Evolutionary conservation across 2,797 vertebrate genomes (phyloP), one percentile per base, ranked within the genome.

Genomic region (Mus caroli): DNA sequence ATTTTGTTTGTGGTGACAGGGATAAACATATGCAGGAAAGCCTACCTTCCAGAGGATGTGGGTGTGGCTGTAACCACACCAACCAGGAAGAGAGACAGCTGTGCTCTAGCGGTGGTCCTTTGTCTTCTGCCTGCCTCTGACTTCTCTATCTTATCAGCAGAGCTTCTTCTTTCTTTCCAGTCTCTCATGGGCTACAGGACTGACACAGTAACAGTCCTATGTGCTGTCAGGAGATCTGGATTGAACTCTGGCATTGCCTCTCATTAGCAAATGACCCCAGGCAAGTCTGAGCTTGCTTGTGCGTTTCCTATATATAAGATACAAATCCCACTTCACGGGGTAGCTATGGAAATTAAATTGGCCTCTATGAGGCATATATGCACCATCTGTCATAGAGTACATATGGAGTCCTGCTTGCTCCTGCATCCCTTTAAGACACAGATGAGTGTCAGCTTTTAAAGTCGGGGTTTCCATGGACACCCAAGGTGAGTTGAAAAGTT

Each of bases 401-500:
- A 4, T 0, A 14, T 15, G 24, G 46, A 62, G 50, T 22, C 10
- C 14, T 1, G 11, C 67, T 77, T 8, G 50, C 7, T 71, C 52
- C 71, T 40, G n/a, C 6, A 86, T 92, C 34, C 20, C 58, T 52
- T 20, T 79, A 6, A 64, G n/a, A 79, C 5, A 80, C 75, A 88
- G 52, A 86, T 76, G 52, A 91, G 90, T 64, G 76, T 4, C 46
- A 92, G 43, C 37, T 88, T 93, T 84, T 64, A 64, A 91, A 91
- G 93, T 34, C 40, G 90, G 62, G 56, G 46, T 75, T 93, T 92
- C 67, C 52, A 77, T 34, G 26, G 80, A 78, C 22, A 80, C 46
- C 31, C 91, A 78, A 17, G 64, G 56, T 88, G 46, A 96, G 73
- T 31, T 88, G 26, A n/a, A 86, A 95, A 92, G 28, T 7, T 92